phyloP scores from a whole-genome alignment of 1,140 invertebrate genomes.

The Geopemphigus sp. region DNA sequence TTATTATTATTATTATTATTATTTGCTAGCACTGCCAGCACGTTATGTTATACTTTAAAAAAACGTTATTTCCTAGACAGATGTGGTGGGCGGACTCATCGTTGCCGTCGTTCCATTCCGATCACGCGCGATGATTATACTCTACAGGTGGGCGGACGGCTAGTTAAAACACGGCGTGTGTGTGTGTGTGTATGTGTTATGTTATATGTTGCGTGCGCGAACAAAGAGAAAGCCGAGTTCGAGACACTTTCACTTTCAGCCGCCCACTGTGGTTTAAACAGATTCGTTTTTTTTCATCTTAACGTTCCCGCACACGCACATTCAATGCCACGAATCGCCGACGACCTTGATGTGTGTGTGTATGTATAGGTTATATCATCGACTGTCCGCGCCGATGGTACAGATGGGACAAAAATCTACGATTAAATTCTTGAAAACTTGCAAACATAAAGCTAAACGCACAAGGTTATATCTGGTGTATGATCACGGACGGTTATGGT shows the following conservation, averaged over 20 bases:
- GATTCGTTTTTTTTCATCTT: neutral
- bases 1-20: no score
- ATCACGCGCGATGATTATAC: neutral
- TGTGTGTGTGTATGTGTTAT: neutral
- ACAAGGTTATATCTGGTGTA: no score
- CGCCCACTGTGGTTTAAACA: constrained; percentile 20
- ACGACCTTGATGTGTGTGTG: neutral
- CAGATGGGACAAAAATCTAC: no score
- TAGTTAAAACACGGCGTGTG: neutral
- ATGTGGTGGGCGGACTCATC: neutral
- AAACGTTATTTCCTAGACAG: neutral
- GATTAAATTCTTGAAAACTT: no score
- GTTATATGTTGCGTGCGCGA: neutral
- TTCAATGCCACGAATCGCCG: constrained; percentile 15
- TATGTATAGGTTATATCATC: constrained; percentile 28
- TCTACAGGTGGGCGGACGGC: constrained; percentile 2
- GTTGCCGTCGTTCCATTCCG: neutral
- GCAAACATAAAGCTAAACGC: no score
- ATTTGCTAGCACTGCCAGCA: no score
- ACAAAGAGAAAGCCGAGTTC: constrained; percentile 43
- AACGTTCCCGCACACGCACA: neutral
- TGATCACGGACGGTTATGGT: no score
- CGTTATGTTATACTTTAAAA: no score
- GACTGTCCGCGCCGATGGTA: no score
- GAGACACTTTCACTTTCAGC: constrained; percentile 45